Evolutionary conservation across 1,140 invertebrate genomes (phyloP).

Genomic region (Sarcophaga bullata): DNA sequence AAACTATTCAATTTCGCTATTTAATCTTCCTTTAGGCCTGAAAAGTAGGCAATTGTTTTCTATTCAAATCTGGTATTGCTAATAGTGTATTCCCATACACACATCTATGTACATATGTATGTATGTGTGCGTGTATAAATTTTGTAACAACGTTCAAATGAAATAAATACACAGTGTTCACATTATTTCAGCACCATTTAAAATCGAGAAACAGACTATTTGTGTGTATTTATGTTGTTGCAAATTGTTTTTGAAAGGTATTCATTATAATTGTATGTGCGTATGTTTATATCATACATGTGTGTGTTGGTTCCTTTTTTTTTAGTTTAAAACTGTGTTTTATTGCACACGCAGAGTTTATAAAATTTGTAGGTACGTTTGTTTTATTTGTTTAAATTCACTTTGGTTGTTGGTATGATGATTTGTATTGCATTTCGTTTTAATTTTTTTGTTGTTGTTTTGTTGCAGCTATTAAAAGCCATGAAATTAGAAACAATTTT

Average conservation of each 20-base stretch:
- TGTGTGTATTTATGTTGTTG: slow-evolving; percentile 2
- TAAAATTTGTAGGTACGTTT: not conserved
- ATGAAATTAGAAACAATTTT: no score
- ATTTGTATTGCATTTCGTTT: no score
- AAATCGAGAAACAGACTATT: not conserved
- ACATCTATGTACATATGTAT: no score
- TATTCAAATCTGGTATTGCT: not conserved
- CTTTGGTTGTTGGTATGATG: no score
- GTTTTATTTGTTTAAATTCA: no score
- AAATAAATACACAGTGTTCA: not conserved
- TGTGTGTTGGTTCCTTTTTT: not conserved
- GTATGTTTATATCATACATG: not conserved
- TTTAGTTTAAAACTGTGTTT: not conserved
- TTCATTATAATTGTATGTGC: not conserved
- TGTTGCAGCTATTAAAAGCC: no score
- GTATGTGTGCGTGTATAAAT: no score
- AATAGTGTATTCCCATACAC: no score
- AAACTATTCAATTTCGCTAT: not conserved
- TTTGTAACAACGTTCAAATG: no score
- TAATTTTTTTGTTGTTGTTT: no score
- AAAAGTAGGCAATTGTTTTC: not conserved
- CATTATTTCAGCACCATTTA: not conserved
- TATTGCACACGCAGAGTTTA: not conserved
- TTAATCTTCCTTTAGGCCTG: not conserved
- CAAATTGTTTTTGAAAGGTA: slow-evolving; percentile 24